These are phyloP conservation scores for Sebastes diploproa DNA, from an alignment of 2,797 vertebrate genomes.

Conservation along the genomic window DNA sequence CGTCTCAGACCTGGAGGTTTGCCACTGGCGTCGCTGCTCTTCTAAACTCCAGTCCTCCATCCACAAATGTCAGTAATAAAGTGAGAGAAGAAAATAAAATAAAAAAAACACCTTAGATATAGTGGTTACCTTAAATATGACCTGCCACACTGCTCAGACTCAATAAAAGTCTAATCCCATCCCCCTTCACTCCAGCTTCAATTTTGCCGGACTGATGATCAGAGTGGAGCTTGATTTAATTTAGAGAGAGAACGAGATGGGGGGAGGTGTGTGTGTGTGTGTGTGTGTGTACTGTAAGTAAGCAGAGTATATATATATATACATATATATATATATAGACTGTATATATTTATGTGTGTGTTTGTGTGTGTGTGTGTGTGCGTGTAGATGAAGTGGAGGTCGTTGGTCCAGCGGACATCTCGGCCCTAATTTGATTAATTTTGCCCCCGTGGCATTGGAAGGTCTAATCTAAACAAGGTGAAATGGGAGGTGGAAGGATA, in stretches of 20 bases:
- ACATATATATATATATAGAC: no score
- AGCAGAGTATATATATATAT: no score
- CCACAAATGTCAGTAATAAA: neutral
- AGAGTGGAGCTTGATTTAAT: slow-evolving; percentile 41
- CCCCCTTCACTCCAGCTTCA: neutral
- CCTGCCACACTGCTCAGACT: neutral
- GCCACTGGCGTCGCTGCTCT: no score
- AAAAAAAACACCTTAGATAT: neutral
- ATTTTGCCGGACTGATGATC: slow-evolving; percentile 11
- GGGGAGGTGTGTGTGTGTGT: neutral
- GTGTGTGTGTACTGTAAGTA: neutral
- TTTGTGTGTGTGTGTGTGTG: neutral
- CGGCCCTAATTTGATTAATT: slow-evolving; percentile 66
- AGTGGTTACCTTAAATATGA: neutral
- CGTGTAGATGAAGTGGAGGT: slow-evolving; percentile 42
- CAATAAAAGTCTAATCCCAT: neutral
- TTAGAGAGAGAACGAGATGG: neutral
- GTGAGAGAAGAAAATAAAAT: neutral
- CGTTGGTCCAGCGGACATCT: slow-evolving; percentile 40
- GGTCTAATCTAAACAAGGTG: slow-evolving; percentile 53
- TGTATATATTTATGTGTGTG: no score
- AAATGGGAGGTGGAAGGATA: slow-evolving; percentile 8
- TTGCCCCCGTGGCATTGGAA: slow-evolving; percentile 23
- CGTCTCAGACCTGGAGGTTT: no score
- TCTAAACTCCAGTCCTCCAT: neutral